Percentiles rank a stretch among this genome's conserved stretches.
Evolutionary conservation across 2,888 invertebrate species (phyloP).

Genomic region (Campoletis raptor): DNA sequence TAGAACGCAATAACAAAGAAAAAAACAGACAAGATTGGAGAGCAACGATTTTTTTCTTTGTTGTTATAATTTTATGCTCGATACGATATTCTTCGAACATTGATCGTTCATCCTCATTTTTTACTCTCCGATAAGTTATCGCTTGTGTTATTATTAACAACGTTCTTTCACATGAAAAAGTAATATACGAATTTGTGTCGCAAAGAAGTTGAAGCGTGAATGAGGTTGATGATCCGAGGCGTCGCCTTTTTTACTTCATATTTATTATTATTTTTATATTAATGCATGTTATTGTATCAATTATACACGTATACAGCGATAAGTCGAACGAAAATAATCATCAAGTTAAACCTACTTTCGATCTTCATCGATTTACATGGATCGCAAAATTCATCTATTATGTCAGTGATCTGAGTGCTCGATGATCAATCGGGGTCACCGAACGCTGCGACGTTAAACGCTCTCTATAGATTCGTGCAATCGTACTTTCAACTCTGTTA

Average conservation of each 20-base stretch:
- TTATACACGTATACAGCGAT: not conserved
- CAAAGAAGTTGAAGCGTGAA: constrained; percentile 28
- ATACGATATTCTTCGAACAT: constrained; percentile 50
- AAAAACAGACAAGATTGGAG: constrained; percentile 35
- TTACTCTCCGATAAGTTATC: constrained; percentile 56
- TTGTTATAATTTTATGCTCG: constrained; percentile 40
- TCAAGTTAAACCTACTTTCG: constrained; percentile 6
- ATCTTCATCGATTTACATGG: constrained; percentile 23
- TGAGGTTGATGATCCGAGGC: constrained; percentile 41
- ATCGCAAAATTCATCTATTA: constrained; percentile 19
- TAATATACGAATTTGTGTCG: constrained; percentile 31
- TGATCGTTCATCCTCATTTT: constrained; percentile 46
- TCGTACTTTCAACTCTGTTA: constrained; percentile 71
- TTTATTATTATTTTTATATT: not conserved
- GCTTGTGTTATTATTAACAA: constrained; percentile 20
- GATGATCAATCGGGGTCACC: constrained; percentile 76
- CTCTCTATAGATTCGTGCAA: constrained; percentile 74
- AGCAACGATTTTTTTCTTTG: constrained; percentile 13
- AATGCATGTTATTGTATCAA: not conserved
- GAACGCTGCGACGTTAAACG: constrained; percentile 67
- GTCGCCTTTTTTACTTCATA: not conserved
- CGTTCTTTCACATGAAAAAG: constrained; percentile 20
- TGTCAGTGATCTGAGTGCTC: constrained; percentile 16
- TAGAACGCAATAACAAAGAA: constrained; percentile 19
- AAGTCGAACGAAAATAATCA: constrained; percentile 21